These are phyloP conservation scores for Ceratitis capitata DNA, from an alignment of 1,140 invertebrate species.

Conservation along the genomic window DNA sequence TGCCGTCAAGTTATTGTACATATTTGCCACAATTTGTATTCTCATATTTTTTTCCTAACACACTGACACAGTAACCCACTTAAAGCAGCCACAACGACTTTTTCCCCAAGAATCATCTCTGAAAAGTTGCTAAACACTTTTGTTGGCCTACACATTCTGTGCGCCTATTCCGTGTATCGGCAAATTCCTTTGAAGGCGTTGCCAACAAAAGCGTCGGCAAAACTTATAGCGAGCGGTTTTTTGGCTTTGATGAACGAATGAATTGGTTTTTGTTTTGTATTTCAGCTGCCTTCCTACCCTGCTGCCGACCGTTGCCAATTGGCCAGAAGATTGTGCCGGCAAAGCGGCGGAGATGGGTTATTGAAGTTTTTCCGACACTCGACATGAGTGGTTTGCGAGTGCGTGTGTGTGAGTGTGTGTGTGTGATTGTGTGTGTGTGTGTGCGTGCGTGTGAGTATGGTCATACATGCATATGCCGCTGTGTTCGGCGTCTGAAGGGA, in stretches of 20 bases:
- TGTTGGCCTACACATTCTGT: neutral
- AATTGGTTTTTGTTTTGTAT: neutral
- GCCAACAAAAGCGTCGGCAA: constrained; percentile 3
- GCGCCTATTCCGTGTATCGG: neutral
- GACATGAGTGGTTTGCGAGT: neutral
- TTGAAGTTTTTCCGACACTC: constrained; percentile 28
- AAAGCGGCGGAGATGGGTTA: neutral
- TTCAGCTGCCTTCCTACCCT: neutral
- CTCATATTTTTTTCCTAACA: neutral
- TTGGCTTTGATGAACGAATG: constrained; percentile 21
- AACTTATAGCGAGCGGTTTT: neutral
- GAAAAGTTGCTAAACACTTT: neutral
- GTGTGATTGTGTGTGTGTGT: neutral
- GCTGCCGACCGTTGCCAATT: neutral
- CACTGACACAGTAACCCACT: constrained; percentile 12
- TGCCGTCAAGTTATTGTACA: too few relatives aligned
- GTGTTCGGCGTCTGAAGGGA: neutral
- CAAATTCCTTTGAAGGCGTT: constrained; percentile 27
- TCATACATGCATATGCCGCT: neutral
- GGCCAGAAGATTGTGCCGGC: neutral
- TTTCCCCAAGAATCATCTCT: neutral
- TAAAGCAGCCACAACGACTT: neutral
- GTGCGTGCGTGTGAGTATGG: too few relatives aligned
- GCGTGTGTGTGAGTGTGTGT: neutral
- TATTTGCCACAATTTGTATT: neutral